Base-by-base conservation (phyloP, 2,888 invertebrate genomes). In the Cataglyphis albicans region DNA sequence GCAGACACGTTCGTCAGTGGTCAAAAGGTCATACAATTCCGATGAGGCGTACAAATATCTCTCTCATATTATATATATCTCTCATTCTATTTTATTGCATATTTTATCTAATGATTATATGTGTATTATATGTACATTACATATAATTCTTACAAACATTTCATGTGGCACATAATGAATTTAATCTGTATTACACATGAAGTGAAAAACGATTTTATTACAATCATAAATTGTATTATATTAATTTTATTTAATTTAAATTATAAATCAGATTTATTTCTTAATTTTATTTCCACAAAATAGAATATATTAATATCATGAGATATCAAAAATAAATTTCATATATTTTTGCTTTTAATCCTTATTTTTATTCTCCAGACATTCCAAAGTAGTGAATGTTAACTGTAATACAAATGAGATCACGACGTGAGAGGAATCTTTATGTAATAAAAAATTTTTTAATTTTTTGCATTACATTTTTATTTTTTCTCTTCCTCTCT, bases 21-120 rank as follows among this genome's bases (percentile, higher is more conserved):
- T 64, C 63, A 75, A 85, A 86, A 38, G 59, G 81, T 87, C 84
- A 29, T 15, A 68, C 10, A 73, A 86, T 87, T 84, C 82, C 81
- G 83, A 84, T 72, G 81, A 68, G 72, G 48, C 25, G 7, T 7
- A 52, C 7, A 86, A 84, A 76, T 81, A 68, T 10, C 21, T 81
- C 65, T 52, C 32, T 55, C 55, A 29, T 41, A 32, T 68, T n/a
- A n/a, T n/a, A n/a, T 68, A 76, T 67, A n/a, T 25, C 7, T n/a
- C 2, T n/a, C n/a, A 29, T 6, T 35, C 32, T 57, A 67, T 68
- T 76, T 75, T 52, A 55, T 32, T 41, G 41, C 38, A 55, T 67
- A 76, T 44, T 76, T 76, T 57, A 57, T 57, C 18, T 21, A n/a
- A 29, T 52, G 41, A 29, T 57, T 41, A 29, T 67, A 57, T 32